phyloP scores from a whole-genome alignment of 92 coral and sea anemone genomes.

The Porites cylindrica region DNA sequence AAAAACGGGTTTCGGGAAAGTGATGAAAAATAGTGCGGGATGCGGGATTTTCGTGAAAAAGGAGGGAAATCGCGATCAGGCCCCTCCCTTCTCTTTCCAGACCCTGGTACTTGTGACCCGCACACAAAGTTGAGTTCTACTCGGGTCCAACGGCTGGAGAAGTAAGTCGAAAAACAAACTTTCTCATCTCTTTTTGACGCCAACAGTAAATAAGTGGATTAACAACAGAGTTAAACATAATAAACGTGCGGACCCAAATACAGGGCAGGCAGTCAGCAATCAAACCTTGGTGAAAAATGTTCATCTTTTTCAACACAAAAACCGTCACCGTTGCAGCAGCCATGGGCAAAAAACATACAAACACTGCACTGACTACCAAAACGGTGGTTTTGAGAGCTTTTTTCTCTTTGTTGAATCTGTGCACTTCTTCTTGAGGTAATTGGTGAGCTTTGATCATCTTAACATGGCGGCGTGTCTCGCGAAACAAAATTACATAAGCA shows the following conservation, averaged over 20 bases:
- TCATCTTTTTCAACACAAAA: background rate
- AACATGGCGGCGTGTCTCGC: background rate
- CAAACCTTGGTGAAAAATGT: background rate
- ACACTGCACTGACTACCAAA: background rate
- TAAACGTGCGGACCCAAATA: background rate
- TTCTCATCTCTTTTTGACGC: background rate
- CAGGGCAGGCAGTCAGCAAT: background rate
- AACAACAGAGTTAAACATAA: background rate
- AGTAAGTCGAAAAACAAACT: background rate
- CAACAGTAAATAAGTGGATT: constrained; percentile 9
- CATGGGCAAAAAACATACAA: background rate
- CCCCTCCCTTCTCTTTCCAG: too few relatives aligned
- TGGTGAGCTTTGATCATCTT: background rate
- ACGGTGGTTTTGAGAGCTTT: background rate
- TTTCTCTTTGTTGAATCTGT: background rate
- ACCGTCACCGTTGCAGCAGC: background rate
- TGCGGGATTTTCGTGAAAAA: too few relatives aligned
- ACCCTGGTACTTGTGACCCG: too few relatives aligned
- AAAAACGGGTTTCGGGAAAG: too few relatives aligned
- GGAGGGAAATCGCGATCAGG: too few relatives aligned
- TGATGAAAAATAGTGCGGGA: too few relatives aligned
- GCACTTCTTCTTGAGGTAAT: background rate
- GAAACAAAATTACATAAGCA: background rate
- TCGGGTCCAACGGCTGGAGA: background rate
- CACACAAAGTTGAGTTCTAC: too few relatives aligned